Percentiles rank a stretch among this genome's conserved stretches.
These are phyloP conservation scores for Phalloptychus januarius DNA, from an alignment of 2,797 vertebrate genomes.

Conservation along the genomic window DNA sequence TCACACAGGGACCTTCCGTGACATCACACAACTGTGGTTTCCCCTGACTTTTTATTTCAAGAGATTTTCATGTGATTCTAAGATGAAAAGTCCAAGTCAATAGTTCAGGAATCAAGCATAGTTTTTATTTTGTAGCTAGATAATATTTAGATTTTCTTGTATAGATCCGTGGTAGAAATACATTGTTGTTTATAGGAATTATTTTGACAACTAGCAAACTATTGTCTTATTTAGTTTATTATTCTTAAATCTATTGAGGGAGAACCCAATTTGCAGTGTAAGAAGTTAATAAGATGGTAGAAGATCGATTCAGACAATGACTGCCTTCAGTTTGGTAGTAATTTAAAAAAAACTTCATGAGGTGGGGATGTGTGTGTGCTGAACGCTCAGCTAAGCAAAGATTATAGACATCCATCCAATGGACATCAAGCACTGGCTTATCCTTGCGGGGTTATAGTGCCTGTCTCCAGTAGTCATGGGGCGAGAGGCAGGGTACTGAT, in stretches of 20 bases:
- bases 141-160: slow-evolving; percentile 58
- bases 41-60: slow-evolving; percentile 50
- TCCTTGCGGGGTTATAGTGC: no score
- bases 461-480: neutral
- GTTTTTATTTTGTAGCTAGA: neutral
- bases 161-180: neutral
- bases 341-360: neutral
- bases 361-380: neutral
- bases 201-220: neutral
- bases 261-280: neutral
- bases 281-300: neutral
- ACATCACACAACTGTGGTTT: slow-evolving; percentile 79
- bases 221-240: neutral
- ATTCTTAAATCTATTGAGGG: neutral
- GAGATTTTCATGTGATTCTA: slow-evolving; percentile 42
- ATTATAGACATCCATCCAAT: neutral
- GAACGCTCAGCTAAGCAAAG: neutral
- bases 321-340: neutral
- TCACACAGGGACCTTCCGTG: slow-evolving; percentile 69
- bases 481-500: neutral
- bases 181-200: neutral
- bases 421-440: no score
- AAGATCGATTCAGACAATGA: neutral
- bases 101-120: slow-evolving; percentile 1
- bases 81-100: slow-evolving; percentile 21